A percentile compares a stretch with the other conserved stretches of the same genome.
phyloP scores from a whole-genome alignment of 2,113 vertebrate genomes.

The Prinia subflava region DNA sequence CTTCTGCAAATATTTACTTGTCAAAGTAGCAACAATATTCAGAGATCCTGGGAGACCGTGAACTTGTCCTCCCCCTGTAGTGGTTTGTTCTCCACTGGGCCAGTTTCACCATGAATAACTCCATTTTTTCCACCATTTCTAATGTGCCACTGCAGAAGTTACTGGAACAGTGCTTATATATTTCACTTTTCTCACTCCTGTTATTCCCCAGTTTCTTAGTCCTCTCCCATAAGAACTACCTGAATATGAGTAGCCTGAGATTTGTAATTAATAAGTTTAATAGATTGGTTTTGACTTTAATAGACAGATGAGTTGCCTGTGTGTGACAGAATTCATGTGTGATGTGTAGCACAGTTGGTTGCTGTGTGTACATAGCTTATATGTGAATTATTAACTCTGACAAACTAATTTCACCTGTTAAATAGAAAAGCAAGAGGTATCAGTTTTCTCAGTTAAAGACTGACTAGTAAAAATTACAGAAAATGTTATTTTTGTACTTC shows the following conservation, averaged over 20 bases:
- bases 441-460: background rate
- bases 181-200: fast-evolving
- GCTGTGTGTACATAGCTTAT: background rate
- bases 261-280: background rate
- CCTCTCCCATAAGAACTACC: background rate
- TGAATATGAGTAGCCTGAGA: background rate
- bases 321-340: background rate
- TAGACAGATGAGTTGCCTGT: background rate
- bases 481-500: background rate
- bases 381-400: background rate
- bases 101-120: background rate
- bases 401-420: background rate
- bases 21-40: background rate
- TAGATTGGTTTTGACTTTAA: background rate
- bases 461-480: background rate
- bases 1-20: background rate
- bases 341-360: background rate
- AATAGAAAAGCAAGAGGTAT: background rate
- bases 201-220: background rate
- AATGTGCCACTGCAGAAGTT: background rate
- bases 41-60: background rate
- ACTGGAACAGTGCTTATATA: background rate
- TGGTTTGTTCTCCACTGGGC: background rate
- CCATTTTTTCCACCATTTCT: background rate
- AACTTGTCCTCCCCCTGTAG: background rate